Conservation (phyloP, 37 sponge, comb jelly and placozoan species). For the Aphrocallistes beatrix region DNA sequence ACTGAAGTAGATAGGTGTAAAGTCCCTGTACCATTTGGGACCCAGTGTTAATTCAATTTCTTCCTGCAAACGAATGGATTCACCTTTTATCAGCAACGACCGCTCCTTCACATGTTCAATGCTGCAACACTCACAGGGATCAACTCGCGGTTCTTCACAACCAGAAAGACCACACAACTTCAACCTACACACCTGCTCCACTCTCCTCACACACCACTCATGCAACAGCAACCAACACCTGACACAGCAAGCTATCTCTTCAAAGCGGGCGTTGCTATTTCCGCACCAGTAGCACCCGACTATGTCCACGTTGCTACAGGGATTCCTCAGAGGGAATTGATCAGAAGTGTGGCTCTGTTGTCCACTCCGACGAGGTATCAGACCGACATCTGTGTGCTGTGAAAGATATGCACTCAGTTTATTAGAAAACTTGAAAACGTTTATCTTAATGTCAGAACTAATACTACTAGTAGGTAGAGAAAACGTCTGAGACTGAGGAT, state of each 20-base stretch:
- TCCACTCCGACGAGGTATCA: background rate
- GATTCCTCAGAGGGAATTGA: too few relatives aligned
- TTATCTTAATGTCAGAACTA: too few relatives aligned
- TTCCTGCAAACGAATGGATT: background rate
- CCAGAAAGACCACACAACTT: background rate
- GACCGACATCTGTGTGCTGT: background rate
- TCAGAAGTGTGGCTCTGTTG: too few relatives aligned
- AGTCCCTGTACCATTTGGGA: background rate
- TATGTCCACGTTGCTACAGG: too few relatives aligned
- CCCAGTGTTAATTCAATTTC: background rate
- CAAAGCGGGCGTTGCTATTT: background rate
- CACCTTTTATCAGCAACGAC: background rate
- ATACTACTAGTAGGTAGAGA: too few relatives aligned
- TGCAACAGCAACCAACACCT: background rate
- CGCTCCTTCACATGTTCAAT: background rate
- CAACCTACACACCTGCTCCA: background rate
- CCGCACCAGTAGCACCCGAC: background rate
- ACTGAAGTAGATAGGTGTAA: background rate
- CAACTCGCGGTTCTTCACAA: constrained; percentile 1
- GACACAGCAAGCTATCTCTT: background rate
- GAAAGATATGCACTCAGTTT: background rate
- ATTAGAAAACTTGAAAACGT: too few relatives aligned
- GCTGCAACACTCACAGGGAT: background rate
- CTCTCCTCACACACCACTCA: constrained; percentile 11
- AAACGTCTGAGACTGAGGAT: too few relatives aligned